Conservation (phyloP, 2,888 invertebrate species). For the Crossocerus cetratus region DNA sequence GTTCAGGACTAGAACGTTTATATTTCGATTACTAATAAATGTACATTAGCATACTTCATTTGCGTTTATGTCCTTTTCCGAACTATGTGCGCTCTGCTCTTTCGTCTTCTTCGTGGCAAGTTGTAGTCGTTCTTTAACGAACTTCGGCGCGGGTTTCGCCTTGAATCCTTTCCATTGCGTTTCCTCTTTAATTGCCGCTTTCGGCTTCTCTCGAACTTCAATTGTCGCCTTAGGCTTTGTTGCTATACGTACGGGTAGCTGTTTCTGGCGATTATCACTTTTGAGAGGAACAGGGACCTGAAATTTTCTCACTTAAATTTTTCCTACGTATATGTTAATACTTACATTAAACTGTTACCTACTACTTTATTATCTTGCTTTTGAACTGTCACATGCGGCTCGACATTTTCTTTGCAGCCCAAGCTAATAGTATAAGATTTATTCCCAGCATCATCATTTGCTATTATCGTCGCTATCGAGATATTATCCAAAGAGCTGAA, state of each 20-base stretch:
- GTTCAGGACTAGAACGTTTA: too few relatives aligned
- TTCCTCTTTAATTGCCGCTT: conserved; percentile 7
- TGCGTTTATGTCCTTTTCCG: background rate
- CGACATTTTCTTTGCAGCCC: background rate
- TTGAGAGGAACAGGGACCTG: too few relatives aligned
- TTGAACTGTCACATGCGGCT: too few relatives aligned
- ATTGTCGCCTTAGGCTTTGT: background rate
- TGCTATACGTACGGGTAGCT: background rate
- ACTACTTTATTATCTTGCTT: too few relatives aligned
- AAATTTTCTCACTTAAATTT: too few relatives aligned
- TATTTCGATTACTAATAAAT: too few relatives aligned
- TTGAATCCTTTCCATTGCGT: conserved; percentile 9
- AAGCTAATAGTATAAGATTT: too few relatives aligned
- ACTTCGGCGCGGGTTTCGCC: conserved; percentile 25
- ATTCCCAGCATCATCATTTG: too few relatives aligned
- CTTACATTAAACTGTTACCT: too few relatives aligned
- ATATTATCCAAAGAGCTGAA: conserved; percentile 6
- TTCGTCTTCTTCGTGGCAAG: background rate
- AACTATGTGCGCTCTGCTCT: background rate
- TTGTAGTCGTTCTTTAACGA: background rate
- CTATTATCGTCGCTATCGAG: conserved; percentile 5
- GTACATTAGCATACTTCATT: background rate
- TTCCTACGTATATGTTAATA: too few relatives aligned
- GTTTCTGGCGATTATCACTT: too few relatives aligned
- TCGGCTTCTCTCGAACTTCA: background rate